Base-by-base conservation (phyloP, 2,888 invertebrate species). In the Caenorhabditis sp. region DNA sequence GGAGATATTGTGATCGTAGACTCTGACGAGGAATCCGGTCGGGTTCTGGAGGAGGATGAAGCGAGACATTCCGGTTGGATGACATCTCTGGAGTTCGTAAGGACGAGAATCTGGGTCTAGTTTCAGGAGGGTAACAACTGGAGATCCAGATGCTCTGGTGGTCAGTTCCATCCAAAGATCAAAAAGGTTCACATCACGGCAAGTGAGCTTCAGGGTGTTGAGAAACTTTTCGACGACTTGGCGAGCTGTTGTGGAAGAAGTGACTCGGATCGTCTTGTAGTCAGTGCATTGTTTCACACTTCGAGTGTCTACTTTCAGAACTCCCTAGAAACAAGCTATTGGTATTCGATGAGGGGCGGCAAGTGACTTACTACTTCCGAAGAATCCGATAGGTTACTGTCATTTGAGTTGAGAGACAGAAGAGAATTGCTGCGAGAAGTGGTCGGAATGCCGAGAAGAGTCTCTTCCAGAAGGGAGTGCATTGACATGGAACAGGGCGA, bases 251-350 rank as follows among this genome's bases (percentile, higher is more conserved):
- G 96, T 96, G 90, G 95, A 95, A 94, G 95, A 96, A 64, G 95
- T 95, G 88, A 97, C 96, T 86, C 96, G 95, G 78, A 97, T 93
- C 0, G 97, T 97, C 93, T 97, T 97, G 94, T 97, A 97, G 92
- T 97, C 97, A 92, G 97, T 96, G 93, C 97, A 97, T 28, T 96
- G 95, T 74, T 96, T 95, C 76, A 97, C 94, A 90, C 96, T 95
- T 89, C 95, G 95, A 24, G 97, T 96, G 93, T 95, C 96, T 58
- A 97, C 96, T 93, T 96, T 96, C 85, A 97, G 95, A 53, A 96
- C 96, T 47, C 96, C 96, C 96, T 96, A 95, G 1, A 94, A 93
- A 56, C 28, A 50, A 28, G 6, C 9, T 1, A 24, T 62, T 50
- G 6, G 18, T 1, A 24, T 62, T 50, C 32, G 13, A 64, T 51